A percentile compares a stretch with the other conserved stretches of the same genome.
phyloP scores from a whole-genome alignment of 2,113 vertebrate species.

The Eidolon helvum region DNA sequence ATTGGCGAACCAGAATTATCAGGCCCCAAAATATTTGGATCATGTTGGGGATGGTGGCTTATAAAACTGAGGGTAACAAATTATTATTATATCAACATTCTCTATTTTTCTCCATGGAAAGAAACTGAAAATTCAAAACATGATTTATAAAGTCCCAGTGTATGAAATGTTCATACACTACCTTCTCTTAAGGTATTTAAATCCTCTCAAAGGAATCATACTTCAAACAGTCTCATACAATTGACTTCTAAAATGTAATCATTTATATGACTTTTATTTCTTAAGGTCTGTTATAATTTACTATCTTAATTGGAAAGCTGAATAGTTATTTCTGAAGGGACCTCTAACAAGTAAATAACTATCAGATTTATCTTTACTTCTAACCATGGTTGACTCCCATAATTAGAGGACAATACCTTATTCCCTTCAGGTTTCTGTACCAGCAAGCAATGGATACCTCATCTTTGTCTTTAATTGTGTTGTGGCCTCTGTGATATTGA shows the following conservation, averaged over 20 bases:
- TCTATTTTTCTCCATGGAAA: slow-evolving; percentile 19
- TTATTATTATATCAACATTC: background rate
- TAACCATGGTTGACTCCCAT: slow-evolving; percentile 58
- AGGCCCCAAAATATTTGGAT: background rate
- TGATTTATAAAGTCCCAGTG: background rate
- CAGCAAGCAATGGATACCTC: slow-evolving; percentile 69
- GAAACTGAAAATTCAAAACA: slow-evolving; percentile 20
- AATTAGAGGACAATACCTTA: slow-evolving; percentile 58
- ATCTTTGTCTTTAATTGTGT: slow-evolving; percentile 77
- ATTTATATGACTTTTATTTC: slow-evolving; percentile 54
- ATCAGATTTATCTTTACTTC: slow-evolving; percentile 68
- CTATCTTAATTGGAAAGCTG: slow-evolving; percentile 53
- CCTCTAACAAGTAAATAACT: slow-evolving; percentile 39
- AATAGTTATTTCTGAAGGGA: slow-evolving; percentile 60
- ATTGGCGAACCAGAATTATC: background rate
- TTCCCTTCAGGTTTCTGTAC: slow-evolving; percentile 85
- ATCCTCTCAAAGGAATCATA: slow-evolving; percentile 24
- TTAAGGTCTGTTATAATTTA: slow-evolving; percentile 43
- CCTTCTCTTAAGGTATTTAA: slow-evolving; percentile 45
- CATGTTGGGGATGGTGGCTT: background rate
- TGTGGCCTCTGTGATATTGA: slow-evolving; percentile 79
- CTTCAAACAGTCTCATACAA: slow-evolving; percentile 33
- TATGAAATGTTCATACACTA: background rate
- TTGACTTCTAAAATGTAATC: slow-evolving; percentile 18
- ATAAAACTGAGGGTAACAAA: background rate